Conservation (phyloP, 2,888 invertebrate genomes). For the Tillus elongatus region DNA sequence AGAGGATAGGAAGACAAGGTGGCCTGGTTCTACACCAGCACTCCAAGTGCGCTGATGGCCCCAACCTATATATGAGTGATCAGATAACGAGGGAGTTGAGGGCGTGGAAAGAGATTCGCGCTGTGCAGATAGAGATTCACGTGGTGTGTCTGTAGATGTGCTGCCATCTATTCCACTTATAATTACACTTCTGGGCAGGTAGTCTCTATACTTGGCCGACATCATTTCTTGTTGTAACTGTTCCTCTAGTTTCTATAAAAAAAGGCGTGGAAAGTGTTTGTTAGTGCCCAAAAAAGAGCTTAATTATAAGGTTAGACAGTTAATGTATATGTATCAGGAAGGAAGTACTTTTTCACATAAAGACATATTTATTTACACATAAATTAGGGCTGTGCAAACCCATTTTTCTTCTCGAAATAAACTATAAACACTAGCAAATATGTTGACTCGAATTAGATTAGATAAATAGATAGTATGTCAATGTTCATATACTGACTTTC, state of each 20-base stretch:
- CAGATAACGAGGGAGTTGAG: conserved; percentile 33
- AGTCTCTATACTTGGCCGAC: conserved; percentile 38
- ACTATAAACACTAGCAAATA: no score
- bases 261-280: conserved; percentile 19
- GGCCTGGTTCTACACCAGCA: conserved; percentile 28
- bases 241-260: conserved; percentile 49
- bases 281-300: no score
- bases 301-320: no score
- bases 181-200: conserved; percentile 31
- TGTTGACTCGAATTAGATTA: no score
- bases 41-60: conserved; percentile 39
- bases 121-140: no score
- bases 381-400: no score
- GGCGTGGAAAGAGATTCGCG: conserved; percentile 33
- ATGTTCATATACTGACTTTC: no score
- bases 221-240: conserved; percentile 42
- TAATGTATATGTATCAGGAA: no score
- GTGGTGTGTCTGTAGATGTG: conserved; percentile 20
- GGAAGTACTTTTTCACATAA: no score
- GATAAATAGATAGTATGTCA: no score
- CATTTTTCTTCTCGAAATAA: no score
- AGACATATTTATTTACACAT: no score
- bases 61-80: conserved; percentile 32
- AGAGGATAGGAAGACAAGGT: conserved; percentile 20
- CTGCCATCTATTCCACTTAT: conserved; percentile 17